Evolutionary conservation across 2,888 invertebrate genomes (phyloP).

Genomic region (Eumacrocentrus americanus): DNA sequence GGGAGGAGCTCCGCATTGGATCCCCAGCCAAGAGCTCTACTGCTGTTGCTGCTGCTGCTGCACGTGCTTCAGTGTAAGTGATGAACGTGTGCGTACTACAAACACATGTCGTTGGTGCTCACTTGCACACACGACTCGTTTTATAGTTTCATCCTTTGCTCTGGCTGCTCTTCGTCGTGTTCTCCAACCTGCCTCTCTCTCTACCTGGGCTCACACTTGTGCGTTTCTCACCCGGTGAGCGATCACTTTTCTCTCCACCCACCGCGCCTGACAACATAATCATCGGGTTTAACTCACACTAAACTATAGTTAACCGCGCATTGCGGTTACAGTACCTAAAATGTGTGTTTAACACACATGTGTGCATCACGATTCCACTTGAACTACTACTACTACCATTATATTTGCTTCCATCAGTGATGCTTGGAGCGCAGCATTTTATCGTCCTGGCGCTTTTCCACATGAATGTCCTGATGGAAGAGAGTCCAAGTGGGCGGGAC

Average conservation of each 20-base stretch:
- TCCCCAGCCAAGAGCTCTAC: conserved; percentile 17
- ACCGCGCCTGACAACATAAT: conserved; percentile 60
- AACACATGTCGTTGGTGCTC: not conserved
- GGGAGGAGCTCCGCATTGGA: conserved; percentile 24
- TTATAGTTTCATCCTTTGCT: too few relatives aligned
- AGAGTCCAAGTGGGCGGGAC: conserved; percentile 1
- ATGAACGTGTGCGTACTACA: not conserved
- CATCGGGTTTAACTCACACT: conserved; percentile 59
- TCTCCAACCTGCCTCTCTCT: conserved; percentile 20
- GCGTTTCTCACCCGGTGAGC: conserved; percentile 48
- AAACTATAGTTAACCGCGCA: conserved; percentile 58
- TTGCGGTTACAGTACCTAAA: conserved; percentile 56
- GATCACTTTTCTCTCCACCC: conserved; percentile 59
- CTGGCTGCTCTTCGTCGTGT: conserved; percentile 13
- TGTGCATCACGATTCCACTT: not conserved
- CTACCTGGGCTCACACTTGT: conserved; percentile 20
- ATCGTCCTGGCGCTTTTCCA: not conserved
- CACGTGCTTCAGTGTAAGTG: too few relatives aligned
- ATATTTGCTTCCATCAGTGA: too few relatives aligned
- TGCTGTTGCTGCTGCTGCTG: too few relatives aligned
- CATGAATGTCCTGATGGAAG: not conserved
- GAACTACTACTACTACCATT: not conserved
- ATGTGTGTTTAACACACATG: conserved; percentile 53
- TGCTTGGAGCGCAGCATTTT: too few relatives aligned
- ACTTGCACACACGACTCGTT: not conserved